Percentiles rank a stretch among this genome's conserved stretches.
Evolutionary conservation across 1,140 invertebrate genomes (phyloP).

Genomic region (Tetranychus urticae): DNA sequence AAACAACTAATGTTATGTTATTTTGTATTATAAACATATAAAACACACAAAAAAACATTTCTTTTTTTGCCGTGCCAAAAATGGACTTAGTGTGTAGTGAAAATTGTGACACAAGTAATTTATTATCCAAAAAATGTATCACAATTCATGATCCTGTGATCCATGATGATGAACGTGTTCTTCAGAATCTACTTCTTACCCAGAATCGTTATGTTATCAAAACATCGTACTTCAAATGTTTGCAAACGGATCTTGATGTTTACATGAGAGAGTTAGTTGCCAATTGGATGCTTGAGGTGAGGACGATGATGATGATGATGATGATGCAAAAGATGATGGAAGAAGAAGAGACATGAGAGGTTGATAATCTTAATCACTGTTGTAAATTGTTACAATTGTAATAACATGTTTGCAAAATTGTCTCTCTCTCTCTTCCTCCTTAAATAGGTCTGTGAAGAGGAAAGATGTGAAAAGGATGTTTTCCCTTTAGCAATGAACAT

Average conservation of each 20-base stretch:
- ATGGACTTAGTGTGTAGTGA: no score
- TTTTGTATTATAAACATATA: no score
- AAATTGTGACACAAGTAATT: no score
- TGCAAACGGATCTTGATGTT: slow-evolving; percentile 63
- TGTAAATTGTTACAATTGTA: neutral
- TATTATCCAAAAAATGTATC: no score
- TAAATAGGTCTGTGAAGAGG: slow-evolving; percentile 39
- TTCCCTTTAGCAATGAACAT: slow-evolving; percentile 45
- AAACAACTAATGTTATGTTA: no score
- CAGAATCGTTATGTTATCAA: slow-evolving; percentile 46
- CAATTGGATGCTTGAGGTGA: slow-evolving; percentile 49
- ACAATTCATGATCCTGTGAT: slow-evolving; percentile 37
- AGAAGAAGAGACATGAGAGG: neutral
- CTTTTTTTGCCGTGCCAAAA: no score
- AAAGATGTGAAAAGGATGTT: slow-evolving; percentile 45
- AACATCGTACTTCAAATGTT: slow-evolving; percentile 50
- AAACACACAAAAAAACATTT: no score
- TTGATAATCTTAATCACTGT: neutral
- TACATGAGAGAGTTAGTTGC: slow-evolving; percentile 71
- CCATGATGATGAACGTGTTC: slow-evolving; percentile 45
- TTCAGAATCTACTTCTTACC: slow-evolving; percentile 51
- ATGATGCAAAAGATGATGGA: neutral
- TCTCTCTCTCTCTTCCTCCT: neutral
- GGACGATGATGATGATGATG: neutral
- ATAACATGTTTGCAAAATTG: neutral